Evolutionary conservation across 2,888 invertebrate genomes (phyloP).

Genomic region (Petrolisthes manimaculis): DNA sequence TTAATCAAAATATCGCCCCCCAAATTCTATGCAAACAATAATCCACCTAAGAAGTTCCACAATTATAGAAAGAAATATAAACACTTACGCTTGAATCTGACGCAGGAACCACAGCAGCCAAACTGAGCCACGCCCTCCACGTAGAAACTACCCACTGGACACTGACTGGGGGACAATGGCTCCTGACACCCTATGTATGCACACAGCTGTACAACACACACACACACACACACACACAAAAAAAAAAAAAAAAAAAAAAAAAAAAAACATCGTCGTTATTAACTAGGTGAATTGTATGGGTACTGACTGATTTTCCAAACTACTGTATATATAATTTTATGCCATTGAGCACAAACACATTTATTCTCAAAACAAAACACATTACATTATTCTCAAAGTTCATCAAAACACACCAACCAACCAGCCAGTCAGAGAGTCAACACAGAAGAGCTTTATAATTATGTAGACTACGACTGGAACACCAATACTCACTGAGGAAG

Average conservation of each 20-base stretch:
- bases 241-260: neutral
- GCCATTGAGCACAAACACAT: too few species aligned
- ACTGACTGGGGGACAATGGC: slow-evolving; percentile 12
- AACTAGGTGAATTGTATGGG: neutral
- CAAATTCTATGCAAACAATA: neutral
- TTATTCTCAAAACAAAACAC: too few species aligned
- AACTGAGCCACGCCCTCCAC: slow-evolving; percentile 29
- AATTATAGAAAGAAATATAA: neutral
- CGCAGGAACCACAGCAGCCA: slow-evolving; percentile 56
- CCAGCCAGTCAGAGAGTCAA: too few species aligned
- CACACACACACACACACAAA: neutral
- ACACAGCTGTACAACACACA: slow-evolving; percentile 31
- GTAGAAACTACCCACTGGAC: slow-evolving; percentile 28
- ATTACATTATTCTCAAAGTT: too few species aligned
- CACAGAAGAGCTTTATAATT: too few species aligned
- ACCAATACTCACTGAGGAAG: neutral
- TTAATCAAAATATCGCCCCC: neutral
- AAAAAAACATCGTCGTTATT: neutral
- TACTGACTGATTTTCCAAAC: neutral
- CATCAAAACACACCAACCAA: too few species aligned
- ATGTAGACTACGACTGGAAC: neutral
- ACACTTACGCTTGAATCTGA: slow-evolving; percentile 37
- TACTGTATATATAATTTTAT: too few species aligned
- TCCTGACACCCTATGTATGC: slow-evolving; percentile 26
- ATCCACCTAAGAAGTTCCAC: neutral